Percentiles rank a stretch among this genome's conserved stretches.
phyloP scores from a whole-genome alignment of 2,888 invertebrate species.

The Dendrolimus pini region DNA sequence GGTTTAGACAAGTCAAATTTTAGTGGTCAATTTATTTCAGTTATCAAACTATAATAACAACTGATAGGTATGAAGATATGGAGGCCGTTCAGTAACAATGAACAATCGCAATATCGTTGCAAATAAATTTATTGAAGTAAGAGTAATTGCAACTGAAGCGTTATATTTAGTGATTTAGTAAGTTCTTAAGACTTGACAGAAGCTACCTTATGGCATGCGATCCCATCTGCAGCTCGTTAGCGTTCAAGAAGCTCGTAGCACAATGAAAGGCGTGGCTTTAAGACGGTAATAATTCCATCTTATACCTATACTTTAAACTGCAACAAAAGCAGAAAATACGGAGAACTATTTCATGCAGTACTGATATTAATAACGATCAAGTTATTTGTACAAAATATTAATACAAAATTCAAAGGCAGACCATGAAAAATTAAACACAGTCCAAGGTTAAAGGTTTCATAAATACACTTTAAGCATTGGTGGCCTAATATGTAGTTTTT shows the following conservation, averaged over 20 bases:
- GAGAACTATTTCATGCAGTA: not conserved
- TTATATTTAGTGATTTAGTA: conserved; percentile 10
- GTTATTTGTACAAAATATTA: not conserved
- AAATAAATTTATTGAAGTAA: not conserved
- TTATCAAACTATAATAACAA: too few species aligned
- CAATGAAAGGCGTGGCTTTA: conserved; percentile 48
- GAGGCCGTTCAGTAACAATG: too few species aligned
- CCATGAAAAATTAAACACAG: too few species aligned
- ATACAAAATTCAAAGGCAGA: too few species aligned
- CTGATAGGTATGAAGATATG: too few species aligned
- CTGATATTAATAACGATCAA: not conserved
- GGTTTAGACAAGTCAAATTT: too few species aligned
- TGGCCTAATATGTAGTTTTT: too few species aligned
- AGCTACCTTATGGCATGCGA: conserved; percentile 18
- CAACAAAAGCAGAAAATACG: not conserved
- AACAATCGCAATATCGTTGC: too few species aligned
- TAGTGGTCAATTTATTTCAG: too few species aligned
- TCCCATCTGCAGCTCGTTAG: conserved; percentile 60
- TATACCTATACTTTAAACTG: not conserved
- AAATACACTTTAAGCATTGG: too few species aligned
- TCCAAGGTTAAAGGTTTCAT: too few species aligned
- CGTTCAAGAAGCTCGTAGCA: conserved; percentile 40
- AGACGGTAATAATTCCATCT: conserved; percentile 11
- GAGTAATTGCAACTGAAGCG: conserved; percentile 6
- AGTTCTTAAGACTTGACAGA: conserved; percentile 13